Conservation (phyloP, 2,888 invertebrate genomes). For the Phortica okadai region DNA sequence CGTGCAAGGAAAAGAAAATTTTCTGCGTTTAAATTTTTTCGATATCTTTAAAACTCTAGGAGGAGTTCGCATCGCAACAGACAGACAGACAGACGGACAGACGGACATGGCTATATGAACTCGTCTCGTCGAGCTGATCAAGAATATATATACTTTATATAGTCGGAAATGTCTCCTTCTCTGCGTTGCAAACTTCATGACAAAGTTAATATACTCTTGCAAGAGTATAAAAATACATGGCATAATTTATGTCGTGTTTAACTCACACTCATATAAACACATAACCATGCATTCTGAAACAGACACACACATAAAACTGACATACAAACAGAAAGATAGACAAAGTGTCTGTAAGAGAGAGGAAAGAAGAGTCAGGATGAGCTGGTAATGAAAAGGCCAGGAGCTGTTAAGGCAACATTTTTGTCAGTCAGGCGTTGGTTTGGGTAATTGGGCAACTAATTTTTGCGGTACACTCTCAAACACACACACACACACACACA, state of each 20-base stretch:
- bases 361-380: neutral
- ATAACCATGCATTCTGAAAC: neutral
- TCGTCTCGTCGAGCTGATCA: too few species aligned
- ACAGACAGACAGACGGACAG: too few species aligned
- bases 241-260: slow-evolving; percentile 49
- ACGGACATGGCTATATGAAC: neutral
- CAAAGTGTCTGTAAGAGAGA: neutral
- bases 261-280: neutral
- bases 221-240: neutral
- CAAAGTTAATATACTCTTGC: too few species aligned
- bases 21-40: too few species aligned
- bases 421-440: neutral
- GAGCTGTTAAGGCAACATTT: neutral
- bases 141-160: neutral
- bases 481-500: slow-evolving; percentile 24
- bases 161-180: too few species aligned
- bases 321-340: neutral
- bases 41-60: too few species aligned
- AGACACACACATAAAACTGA: neutral
- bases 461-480: neutral
- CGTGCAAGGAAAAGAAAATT: too few species aligned
- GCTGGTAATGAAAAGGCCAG: neutral
- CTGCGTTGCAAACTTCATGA: too few species aligned
- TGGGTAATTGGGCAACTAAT: slow-evolving; percentile 19
- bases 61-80: too few species aligned